phyloP scores from a whole-genome alignment of 2,888 invertebrate genomes.

The Phania funesta region DNA sequence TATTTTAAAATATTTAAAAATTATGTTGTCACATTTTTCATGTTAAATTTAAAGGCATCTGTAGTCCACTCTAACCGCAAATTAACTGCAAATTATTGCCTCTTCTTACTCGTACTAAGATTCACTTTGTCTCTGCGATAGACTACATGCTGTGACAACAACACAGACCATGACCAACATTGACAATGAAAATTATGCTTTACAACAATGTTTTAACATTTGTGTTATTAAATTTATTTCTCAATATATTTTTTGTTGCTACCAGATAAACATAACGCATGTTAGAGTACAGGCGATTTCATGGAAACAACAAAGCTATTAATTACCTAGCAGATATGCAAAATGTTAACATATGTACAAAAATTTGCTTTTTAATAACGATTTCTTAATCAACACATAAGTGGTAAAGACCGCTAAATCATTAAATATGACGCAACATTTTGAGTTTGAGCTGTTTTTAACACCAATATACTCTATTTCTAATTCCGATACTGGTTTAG shows the following conservation, averaged over 20 bases:
- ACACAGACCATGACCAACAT: conserved; percentile 40
- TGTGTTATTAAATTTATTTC: conserved; percentile 63
- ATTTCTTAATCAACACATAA: no score
- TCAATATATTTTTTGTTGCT: neutral
- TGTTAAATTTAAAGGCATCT: no score
- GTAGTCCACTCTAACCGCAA: neutral
- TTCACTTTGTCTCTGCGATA: neutral
- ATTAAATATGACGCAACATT: no score
- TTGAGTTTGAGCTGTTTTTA: no score
- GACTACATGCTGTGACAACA: neutral
- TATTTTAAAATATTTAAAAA: no score
- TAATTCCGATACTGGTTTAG: no score
- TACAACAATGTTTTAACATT: conserved; percentile 76
- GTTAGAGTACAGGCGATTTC: conserved; percentile 12
- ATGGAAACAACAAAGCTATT: conserved; percentile 13
- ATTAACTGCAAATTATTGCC: neutral
- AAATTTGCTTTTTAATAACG: no score
- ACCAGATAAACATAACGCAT: no score
- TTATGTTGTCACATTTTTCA: no score
- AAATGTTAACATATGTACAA: no score
- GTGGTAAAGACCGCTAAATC: no score
- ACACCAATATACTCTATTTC: no score
- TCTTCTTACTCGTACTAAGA: neutral
- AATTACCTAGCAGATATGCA: neutral
- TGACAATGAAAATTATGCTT: conserved; percentile 75